Evolutionary conservation across 2,888 invertebrate genomes (phyloP).

Genomic region (Euspilapteryx auroguttella): DNA sequence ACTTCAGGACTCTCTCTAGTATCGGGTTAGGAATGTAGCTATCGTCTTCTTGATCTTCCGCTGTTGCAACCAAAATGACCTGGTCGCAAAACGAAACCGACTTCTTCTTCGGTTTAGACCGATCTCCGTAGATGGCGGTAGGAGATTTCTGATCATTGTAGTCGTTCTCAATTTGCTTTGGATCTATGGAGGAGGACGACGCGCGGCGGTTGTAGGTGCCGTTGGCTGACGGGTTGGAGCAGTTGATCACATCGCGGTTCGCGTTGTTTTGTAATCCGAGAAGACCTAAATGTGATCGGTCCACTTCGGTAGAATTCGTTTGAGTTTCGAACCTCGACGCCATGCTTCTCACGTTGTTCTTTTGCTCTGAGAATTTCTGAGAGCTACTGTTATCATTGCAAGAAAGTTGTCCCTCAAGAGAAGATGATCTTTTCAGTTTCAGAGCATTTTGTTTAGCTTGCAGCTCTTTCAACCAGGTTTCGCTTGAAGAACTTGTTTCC

Average conservation of each 20-base stretch:
- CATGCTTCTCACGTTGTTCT: slow-evolving; percentile 71
- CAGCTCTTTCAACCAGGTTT: slow-evolving; percentile 76
- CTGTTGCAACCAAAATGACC: slow-evolving; percentile 89
- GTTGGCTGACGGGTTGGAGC: slow-evolving; percentile 35
- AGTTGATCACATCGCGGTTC: slow-evolving; percentile 47
- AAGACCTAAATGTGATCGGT: slow-evolving; percentile 40
- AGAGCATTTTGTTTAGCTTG: slow-evolving; percentile 74
- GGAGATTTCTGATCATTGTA: slow-evolving; percentile 28
- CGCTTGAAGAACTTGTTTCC: slow-evolving; percentile 34
- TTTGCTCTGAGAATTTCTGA: slow-evolving; percentile 16
- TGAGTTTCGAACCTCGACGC: slow-evolving; percentile 76
- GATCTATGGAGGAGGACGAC: slow-evolving; percentile 43
- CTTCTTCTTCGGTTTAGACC: slow-evolving; percentile 79
- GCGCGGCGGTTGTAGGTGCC: slow-evolving; percentile 33
- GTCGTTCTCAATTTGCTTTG: slow-evolving; percentile 43
- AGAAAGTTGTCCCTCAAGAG: slow-evolving; percentile 32
- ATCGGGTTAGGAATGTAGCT: slow-evolving; percentile 91
- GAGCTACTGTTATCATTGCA: slow-evolving; percentile 12
- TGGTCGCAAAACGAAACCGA: slow-evolving; percentile 95
- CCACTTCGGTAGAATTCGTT: slow-evolving; percentile 26
- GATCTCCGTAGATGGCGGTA: slow-evolving; percentile 37
- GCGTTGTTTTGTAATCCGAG: slow-evolving; percentile 29
- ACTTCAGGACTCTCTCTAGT: slow-evolving; percentile 80
- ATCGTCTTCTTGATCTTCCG: slow-evolving; percentile 89
- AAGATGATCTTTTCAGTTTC: slow-evolving; percentile 36